Conservation (phyloP, 2,113 vertebrate species). For the Perca fluviatilis region DNA sequence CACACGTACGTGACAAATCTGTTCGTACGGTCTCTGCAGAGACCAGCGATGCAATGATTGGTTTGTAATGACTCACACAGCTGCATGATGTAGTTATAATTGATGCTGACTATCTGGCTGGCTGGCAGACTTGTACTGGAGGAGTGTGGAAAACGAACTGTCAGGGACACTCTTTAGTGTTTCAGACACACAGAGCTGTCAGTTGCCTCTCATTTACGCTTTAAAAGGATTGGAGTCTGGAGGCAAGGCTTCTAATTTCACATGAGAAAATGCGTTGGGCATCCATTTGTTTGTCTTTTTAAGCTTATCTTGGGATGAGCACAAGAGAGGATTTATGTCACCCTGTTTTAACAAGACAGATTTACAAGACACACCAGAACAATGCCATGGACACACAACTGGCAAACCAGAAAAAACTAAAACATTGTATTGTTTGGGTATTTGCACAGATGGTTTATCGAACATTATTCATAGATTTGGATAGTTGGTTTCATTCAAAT, state of each 20-base stretch:
- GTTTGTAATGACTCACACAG: conserved; percentile 61
- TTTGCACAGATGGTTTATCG: conserved; percentile 30
- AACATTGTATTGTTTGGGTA: conserved; percentile 13
- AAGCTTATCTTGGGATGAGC: conserved; percentile 42
- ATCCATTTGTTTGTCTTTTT: conserved; percentile 58
- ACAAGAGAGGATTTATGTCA: conserved; percentile 56
- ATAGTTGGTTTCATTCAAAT: conserved; percentile 1
- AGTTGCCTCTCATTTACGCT: conserved; percentile 57
- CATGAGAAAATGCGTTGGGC: conserved; percentile 31
- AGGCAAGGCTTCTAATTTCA: conserved; percentile 61
- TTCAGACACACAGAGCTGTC: conserved; percentile 47
- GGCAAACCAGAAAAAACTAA: conserved; percentile 21
- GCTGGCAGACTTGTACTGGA: conserved; percentile 32
- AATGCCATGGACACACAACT: conserved; percentile 34
- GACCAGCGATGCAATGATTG: conserved; percentile 41
- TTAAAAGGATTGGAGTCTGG: conserved; percentile 59
- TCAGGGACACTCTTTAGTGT: conserved; percentile 47
- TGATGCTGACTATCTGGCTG: conserved; percentile 45
- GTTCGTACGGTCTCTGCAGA: not conserved
- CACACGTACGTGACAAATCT: not conserved
- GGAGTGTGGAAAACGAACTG: conserved; percentile 57
- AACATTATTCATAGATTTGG: conserved; percentile 7
- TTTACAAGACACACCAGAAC: conserved; percentile 36
- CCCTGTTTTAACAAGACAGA: conserved; percentile 37
- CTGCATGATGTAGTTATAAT: conserved; percentile 60